phyloP scores from a whole-genome alignment of 2,888 invertebrate species.

The Dynastes maya region DNA sequence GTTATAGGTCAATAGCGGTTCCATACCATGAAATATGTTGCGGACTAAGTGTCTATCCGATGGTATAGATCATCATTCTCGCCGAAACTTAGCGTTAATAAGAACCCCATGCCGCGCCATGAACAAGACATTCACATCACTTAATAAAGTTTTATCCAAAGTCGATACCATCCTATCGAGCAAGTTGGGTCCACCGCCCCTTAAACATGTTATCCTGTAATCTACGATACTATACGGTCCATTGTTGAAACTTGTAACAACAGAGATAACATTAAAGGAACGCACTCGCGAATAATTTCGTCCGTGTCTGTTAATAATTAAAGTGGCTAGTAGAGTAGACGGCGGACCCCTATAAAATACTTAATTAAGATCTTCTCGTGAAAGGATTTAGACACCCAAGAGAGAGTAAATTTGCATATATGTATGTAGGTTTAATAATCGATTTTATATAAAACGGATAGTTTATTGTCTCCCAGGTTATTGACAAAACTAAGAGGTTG shows the following conservation, averaged over 20 bases:
- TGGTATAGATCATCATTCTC: neutral
- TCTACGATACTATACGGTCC: slow-evolving; percentile 27
- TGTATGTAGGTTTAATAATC: neutral
- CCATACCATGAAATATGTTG: neutral
- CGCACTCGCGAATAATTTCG: slow-evolving; percentile 32
- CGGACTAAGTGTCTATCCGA: neutral
- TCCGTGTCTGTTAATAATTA: slow-evolving; percentile 32
- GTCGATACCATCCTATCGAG: slow-evolving; percentile 24
- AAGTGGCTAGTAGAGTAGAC: slow-evolving; percentile 11
- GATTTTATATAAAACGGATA: slow-evolving; percentile 12
- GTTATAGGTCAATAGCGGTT: neutral
- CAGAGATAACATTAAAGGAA: slow-evolving; percentile 21
- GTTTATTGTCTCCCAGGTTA: neutral
- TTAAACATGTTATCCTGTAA: slow-evolving; percentile 26
- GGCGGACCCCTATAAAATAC: slow-evolving; percentile 33
- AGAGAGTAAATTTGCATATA: slow-evolving; percentile 14
- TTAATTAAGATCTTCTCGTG: slow-evolving; percentile 25
- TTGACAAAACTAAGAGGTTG: no score
- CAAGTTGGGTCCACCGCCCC: slow-evolving; percentile 15
- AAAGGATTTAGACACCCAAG: slow-evolving; percentile 14
- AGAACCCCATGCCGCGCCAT: slow-evolving; percentile 16
- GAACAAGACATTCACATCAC: slow-evolving; percentile 23
- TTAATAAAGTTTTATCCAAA: slow-evolving; percentile 39
- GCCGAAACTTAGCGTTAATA: slow-evolving; percentile 32
- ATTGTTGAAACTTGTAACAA: slow-evolving; percentile 30